Evolutionary conservation across 2,797 vertebrate species (phyloP).

Genomic region (Leptodactylus fallax): DNA sequence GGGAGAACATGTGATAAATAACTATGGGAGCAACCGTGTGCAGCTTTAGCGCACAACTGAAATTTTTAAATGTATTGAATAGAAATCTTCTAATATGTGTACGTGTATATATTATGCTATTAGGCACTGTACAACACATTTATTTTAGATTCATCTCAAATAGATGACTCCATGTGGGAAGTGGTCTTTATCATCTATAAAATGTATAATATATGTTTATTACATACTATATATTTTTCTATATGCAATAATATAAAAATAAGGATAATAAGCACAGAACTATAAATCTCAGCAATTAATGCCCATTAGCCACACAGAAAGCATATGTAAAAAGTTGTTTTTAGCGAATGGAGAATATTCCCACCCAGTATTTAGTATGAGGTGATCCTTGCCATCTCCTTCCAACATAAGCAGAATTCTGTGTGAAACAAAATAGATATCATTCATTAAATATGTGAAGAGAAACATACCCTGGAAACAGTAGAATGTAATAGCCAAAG

Average conservation of each 20-base stretch:
- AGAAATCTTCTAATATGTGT: no score
- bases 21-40: no score
- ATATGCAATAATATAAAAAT: not conserved
- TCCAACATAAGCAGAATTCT: slow-evolving; percentile 55
- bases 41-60: no score
- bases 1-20: no score
- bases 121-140: no score
- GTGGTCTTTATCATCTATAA: no score
- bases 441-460: slow-evolving; percentile 60
- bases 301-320: not conserved
- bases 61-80: no score
- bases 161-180: no score
- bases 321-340: slow-evolving; percentile 3
- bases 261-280: not conserved
- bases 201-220: no score
- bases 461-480: slow-evolving; percentile 51
- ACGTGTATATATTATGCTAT: no score
- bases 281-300: not conserved
- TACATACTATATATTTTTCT: not conserved
- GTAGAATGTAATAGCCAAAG: slow-evolving; percentile 48
- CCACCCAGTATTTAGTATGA: slow-evolving; percentile 44
- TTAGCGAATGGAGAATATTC: slow-evolving; percentile 24
- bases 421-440: slow-evolving; percentile 58
- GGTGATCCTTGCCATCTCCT: slow-evolving; percentile 35
- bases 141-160: no score